A percentile compares a stretch with the other conserved stretches of the same genome.
Evolutionary conservation across 1,140 invertebrate genomes (phyloP).

Genomic region (Aphis craccivora): DNA sequence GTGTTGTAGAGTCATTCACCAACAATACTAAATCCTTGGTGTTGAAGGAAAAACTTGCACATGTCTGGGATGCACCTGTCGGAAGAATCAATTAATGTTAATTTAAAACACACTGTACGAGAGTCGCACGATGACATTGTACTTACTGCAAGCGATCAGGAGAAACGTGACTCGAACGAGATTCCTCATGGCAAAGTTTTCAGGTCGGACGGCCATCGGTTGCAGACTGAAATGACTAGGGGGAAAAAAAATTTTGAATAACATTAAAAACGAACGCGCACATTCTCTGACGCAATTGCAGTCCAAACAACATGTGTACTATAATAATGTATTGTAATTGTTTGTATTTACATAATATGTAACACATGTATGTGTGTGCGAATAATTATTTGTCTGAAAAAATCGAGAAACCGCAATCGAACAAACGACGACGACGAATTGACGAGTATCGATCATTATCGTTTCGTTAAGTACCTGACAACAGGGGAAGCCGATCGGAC

Average conservation of each 20-base stretch:
- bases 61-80: not conserved
- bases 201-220: not conserved
- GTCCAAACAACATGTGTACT: not conserved
- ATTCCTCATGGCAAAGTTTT: not conserved
- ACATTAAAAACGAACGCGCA: not conserved
- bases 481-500: not conserved
- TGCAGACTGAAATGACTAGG: not conserved
- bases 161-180: not conserved
- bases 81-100: not conserved
- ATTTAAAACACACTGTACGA: not conserved
- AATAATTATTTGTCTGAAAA: not conserved
- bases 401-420: not conserved
- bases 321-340: not conserved
- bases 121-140: too few relatives aligned
- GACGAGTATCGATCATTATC: not conserved
- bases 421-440: not conserved
- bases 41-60: constrained; percentile 32
- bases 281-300: not conserved
- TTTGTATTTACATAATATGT: constrained; percentile 29
- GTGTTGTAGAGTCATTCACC: constrained; percentile 12
- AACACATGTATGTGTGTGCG: not conserved
- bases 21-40: constrained; percentile 34
- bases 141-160: not conserved
- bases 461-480: not conserved
- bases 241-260: not conserved